phyloP scores from a whole-genome alignment of 2,113 vertebrate genomes.

The Cyanistes caeruleus region DNA sequence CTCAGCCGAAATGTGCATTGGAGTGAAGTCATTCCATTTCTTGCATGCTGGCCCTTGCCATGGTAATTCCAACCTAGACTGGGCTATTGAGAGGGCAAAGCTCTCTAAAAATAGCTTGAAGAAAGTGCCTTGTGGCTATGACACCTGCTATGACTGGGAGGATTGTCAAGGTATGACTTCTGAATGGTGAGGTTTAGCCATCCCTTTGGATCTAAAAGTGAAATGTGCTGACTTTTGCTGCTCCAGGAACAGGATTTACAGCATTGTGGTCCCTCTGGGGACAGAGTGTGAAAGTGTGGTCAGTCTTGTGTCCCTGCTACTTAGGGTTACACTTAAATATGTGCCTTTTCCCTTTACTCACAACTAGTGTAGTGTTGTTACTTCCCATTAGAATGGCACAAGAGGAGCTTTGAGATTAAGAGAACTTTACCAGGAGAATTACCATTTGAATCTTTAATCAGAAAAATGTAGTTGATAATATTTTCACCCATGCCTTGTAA shows the following conservation, averaged over 20 bases:
- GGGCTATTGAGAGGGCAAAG: conserved; percentile 81
- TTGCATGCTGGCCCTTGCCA: conserved; percentile 77
- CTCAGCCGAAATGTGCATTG: conserved; percentile 81
- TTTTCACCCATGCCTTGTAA: not conserved
- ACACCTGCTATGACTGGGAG: conserved; percentile 93
- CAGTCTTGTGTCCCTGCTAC: not conserved
- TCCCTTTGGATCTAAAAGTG: not conserved
- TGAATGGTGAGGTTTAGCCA: not conserved
- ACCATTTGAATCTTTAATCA: not conserved
- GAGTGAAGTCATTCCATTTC: conserved; percentile 78
- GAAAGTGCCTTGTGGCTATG: conserved; percentile 79
- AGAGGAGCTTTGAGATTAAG: not conserved
- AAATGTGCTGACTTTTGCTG: not conserved
- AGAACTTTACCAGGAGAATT: not conserved
- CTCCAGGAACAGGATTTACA: not conserved
- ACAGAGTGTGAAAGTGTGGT: not conserved
- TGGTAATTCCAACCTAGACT: conserved; percentile 62
- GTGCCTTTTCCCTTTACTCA: not conserved
- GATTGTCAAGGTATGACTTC: conserved; percentile 81
- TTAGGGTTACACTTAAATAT: not conserved
- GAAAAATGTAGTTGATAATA: not conserved
- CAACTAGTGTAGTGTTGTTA: not conserved
- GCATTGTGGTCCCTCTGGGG: not conserved
- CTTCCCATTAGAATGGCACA: not conserved
- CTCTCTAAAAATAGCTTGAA: conserved; percentile 80